Percentiles rank a stretch among this genome's conserved stretches.
Conservation (phyloP, 2,797 vertebrate species). For the Antennarius maculatus region DNA sequence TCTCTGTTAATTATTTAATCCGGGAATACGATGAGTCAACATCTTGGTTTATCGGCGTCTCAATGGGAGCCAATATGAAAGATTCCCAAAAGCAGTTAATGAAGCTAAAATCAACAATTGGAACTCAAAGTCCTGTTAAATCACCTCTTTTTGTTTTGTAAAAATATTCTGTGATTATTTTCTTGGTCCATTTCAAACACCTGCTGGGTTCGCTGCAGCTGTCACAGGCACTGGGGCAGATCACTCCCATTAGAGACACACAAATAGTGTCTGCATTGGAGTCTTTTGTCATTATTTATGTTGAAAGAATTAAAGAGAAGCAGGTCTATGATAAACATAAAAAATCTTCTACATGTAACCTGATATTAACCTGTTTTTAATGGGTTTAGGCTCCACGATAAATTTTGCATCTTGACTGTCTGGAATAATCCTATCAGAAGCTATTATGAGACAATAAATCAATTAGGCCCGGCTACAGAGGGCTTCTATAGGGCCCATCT, state of each 20-base stretch:
- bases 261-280: not conserved
- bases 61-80: constrained; percentile 17
- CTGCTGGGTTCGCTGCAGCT: not conserved
- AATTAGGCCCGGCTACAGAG: constrained; percentile 14
- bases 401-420: constrained; percentile 6
- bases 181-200: constrained; percentile 20
- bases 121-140: constrained; percentile 17
- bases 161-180: constrained; percentile 14
- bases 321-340: not conserved
- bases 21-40: constrained; percentile 38
- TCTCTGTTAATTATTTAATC: constrained; percentile 50
- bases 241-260: constrained; percentile 8
- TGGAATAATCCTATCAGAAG: not conserved
- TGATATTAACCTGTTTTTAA: constrained; percentile 10
- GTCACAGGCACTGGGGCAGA: constrained; percentile 15
- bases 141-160: constrained; percentile 21
- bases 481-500: not conserved
- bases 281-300: constrained; percentile 5
- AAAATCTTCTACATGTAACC: not conserved
- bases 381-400: constrained; percentile 2
- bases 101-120: constrained; percentile 25
- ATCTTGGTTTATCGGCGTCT: constrained; percentile 36
- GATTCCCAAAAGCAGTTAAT: constrained; percentile 39
- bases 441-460: constrained; percentile 3
- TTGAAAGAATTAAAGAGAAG: constrained; percentile 2